Evolutionary conservation across 2,797 vertebrate species (phyloP).

Genomic region (Urocyon cinereoargenteus): DNA sequence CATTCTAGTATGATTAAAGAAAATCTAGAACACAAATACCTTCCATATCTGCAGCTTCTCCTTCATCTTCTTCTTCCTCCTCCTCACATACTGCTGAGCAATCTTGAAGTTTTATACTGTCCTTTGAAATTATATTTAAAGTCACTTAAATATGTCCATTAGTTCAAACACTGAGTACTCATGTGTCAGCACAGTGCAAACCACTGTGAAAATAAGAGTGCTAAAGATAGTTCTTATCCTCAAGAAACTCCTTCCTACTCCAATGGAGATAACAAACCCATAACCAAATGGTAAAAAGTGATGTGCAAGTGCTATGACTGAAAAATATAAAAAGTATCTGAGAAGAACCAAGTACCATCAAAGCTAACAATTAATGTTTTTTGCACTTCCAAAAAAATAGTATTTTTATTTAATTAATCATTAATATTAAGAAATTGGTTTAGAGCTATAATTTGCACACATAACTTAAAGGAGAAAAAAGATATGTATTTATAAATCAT

Average conservation of each 20-base stretch:
- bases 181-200: constrained; percentile 22
- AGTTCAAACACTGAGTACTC: constrained; percentile 31
- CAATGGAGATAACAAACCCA: background rate
- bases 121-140: constrained; percentile 87
- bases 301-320: background rate
- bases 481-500: constrained; percentile 8
- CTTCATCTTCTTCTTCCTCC: constrained; percentile 95
- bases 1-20: constrained; percentile 33
- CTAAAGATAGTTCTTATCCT: constrained; percentile 2
- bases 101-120: constrained; percentile 87
- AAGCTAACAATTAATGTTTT: background rate
- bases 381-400: constrained; percentile 10
- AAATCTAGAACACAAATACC: constrained; percentile 87
- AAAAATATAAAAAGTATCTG: constrained; percentile 17
- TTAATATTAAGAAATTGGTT: constrained; percentile 43
- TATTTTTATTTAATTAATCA: constrained; percentile 52
- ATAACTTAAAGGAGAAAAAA: constrained; percentile 46
- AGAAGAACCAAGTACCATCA: background rate
- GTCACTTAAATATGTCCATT: constrained; percentile 46
- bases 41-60: constrained; percentile 99
- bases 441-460: background rate
- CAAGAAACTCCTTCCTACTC: constrained; percentile 32
- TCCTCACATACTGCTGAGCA: constrained; percentile 89
- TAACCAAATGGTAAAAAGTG: background rate
- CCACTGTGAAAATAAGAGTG: constrained; percentile 32